Percentiles rank a stretch among this genome's conserved stretches.
Conservation (phyloP, 53 echinoderm and acorn worm genomes). For the Hippasteria phrygiana region DNA sequence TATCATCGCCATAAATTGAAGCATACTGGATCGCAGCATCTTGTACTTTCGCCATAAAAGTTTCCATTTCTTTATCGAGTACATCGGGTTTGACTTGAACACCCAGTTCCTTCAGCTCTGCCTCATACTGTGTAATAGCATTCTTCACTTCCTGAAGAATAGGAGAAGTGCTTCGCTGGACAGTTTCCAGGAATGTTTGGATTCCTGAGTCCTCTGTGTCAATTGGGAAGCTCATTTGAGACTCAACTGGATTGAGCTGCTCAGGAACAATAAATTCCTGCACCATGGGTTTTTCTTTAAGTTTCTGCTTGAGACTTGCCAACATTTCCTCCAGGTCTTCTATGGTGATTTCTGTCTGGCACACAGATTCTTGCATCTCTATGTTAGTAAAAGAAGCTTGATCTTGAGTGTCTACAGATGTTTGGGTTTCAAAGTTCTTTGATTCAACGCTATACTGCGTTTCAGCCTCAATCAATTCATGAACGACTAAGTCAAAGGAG, state of each 20-base stretch:
- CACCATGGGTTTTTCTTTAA: slow-evolving; percentile 26
- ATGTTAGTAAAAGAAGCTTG: slow-evolving; percentile 49
- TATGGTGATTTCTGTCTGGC: slow-evolving; percentile 67
- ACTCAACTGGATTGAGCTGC: slow-evolving; percentile 58
- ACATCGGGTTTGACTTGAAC: slow-evolving; percentile 61
- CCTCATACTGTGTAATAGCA: slow-evolving; percentile 70
- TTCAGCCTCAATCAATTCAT: slow-evolving; percentile 34
- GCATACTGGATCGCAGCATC: slow-evolving; percentile 62
- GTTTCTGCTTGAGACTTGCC: slow-evolving; percentile 40
- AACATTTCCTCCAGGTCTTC: slow-evolving; percentile 72
- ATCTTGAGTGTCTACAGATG: slow-evolving; percentile 22
- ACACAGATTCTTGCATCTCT: slow-evolving; percentile 25
- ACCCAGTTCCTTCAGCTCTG: slow-evolving; percentile 54
- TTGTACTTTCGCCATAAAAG: slow-evolving; percentile 28
- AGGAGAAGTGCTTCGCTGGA: slow-evolving; percentile 71
- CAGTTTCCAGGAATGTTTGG: slow-evolving; percentile 69
- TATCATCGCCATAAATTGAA: slow-evolving; percentile 21
- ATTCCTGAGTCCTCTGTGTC: slow-evolving; percentile 35
- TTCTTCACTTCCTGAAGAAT: slow-evolving; percentile 75
- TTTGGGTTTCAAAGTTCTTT: slow-evolving; percentile 41
- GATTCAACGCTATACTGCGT: slow-evolving; percentile 11
- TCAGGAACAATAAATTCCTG: slow-evolving; percentile 68
- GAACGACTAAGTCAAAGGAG: not conserved
- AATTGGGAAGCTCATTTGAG: slow-evolving; percentile 19
- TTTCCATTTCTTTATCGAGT: slow-evolving; percentile 36